Conservation (phyloP, 2,888 invertebrate genomes). For the Lepidocyrtoides sp. region DNA sequence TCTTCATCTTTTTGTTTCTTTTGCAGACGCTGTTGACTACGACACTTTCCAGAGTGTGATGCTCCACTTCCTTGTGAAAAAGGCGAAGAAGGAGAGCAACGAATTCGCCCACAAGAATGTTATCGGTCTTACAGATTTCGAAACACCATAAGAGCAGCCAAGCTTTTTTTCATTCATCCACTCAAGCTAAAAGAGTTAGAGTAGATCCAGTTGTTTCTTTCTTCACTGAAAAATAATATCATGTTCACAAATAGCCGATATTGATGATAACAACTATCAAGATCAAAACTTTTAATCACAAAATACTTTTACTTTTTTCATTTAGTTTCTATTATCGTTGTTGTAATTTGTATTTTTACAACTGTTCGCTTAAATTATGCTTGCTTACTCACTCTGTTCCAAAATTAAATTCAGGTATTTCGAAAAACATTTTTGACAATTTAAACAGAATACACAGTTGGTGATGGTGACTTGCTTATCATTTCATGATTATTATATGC, state of each 20-base stretch:
- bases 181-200: not conserved
- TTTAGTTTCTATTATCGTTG: constrained; percentile 46
- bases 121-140: constrained; percentile 74
- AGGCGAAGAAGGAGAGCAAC: constrained; percentile 79
- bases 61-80: constrained; percentile 80
- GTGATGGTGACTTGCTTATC: constrained; percentile 45
- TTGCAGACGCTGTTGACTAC: constrained; percentile 75
- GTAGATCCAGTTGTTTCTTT: not conserved
- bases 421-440: not conserved
- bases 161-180: not conserved
- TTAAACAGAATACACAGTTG: not conserved
- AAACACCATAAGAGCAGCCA: constrained; percentile 59
- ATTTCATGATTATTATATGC: not conserved
- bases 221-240: not conserved
- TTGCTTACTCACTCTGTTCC: not conserved
- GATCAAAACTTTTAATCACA: constrained; percentile 18
- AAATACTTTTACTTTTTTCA: constrained; percentile 51
- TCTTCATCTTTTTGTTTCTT: constrained; percentile 17
- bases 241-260: not conserved
- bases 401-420: not conserved
- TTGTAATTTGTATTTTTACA: constrained; percentile 46
- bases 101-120: constrained; percentile 76
- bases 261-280: not conserved
- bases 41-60: constrained; percentile 79
- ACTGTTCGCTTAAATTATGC: not conserved